Percentiles rank a stretch among this genome's conserved stretches.
phyloP scores from a whole-genome alignment of 2,888 invertebrate species.

The Gymnosoma rotundatum region DNA sequence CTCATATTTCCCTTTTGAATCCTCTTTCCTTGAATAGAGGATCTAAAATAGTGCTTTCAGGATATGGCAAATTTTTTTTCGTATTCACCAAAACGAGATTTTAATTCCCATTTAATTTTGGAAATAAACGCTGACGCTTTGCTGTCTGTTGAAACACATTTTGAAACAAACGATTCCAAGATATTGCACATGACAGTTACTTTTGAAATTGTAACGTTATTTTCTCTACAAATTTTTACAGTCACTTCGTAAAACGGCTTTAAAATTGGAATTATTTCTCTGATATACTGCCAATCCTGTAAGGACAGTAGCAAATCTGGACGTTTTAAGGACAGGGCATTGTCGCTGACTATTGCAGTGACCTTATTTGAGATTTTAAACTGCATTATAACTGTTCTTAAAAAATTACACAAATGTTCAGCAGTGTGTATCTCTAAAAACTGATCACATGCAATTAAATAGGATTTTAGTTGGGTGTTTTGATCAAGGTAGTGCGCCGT shows the following conservation, averaged over 20 bases:
- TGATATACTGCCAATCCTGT: slow-evolving; percentile 10
- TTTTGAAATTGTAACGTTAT: slow-evolving; percentile 23
- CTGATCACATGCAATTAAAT: slow-evolving; percentile 42
- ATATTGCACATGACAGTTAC: slow-evolving; percentile 3
- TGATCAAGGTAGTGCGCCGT: slow-evolving; percentile 53
- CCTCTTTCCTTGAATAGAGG: slow-evolving; percentile 16
- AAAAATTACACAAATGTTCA: slow-evolving; percentile 16
- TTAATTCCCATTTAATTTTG: slow-evolving; percentile 6
- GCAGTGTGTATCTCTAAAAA: slow-evolving; percentile 39
- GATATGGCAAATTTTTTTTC: slow-evolving; percentile 2
- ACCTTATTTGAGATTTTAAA: slow-evolving; percentile 1
- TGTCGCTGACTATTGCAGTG: slow-evolving; percentile 38
- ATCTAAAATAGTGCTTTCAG: slow-evolving; percentile 29
- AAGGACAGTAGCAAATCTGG: slow-evolving; percentile 8
- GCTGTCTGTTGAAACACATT: slow-evolving; percentile 1
- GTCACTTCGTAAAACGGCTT: slow-evolving; percentile 27
- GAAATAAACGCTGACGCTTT: slow-evolving; percentile 1
- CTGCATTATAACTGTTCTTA: slow-evolving; percentile 1
- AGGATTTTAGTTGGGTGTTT: slow-evolving; percentile 12
- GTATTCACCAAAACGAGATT: too few relatives aligned
- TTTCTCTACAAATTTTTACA: slow-evolving; percentile 6
- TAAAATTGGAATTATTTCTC: slow-evolving; percentile 13
- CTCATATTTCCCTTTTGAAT: slow-evolving; percentile 15
- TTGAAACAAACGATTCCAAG: slow-evolving; percentile 14
- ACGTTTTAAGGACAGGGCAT: slow-evolving; percentile 4